These are phyloP conservation scores for Augiades crinisus DNA, from an alignment of 2,888 invertebrate genomes.

Conservation along the genomic window DNA sequence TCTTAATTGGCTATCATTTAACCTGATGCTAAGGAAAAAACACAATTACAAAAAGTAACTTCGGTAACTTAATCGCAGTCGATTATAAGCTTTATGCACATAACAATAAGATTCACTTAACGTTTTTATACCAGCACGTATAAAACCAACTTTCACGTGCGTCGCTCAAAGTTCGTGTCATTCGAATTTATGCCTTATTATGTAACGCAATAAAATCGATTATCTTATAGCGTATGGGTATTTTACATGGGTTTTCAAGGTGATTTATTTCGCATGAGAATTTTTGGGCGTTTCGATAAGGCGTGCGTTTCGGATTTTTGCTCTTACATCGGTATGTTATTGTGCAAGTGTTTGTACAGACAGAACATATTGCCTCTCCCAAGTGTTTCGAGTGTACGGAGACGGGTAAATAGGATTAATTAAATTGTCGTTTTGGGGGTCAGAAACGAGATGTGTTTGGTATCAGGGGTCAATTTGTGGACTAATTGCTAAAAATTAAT, in stretches of 20 bases:
- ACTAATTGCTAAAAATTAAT: too few relatives aligned
- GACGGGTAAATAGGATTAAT: constrained; percentile 12
- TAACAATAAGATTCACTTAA: not conserved
- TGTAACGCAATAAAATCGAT: constrained; percentile 13
- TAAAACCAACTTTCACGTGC: not conserved
- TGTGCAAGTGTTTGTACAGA: constrained; percentile 28
- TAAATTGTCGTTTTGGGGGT: constrained; percentile 8
- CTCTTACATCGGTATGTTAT: constrained; percentile 23
- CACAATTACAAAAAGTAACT: not conserved
- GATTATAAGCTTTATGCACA: not conserved
- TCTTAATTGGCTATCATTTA: constrained; percentile 32
- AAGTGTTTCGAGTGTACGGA: constrained; percentile 26
- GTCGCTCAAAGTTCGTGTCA: constrained; percentile 6
- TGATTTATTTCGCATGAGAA: constrained; percentile 31
- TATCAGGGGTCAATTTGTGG: not conserved
- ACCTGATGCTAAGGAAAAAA: constrained; percentile 11
- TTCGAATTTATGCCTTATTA: constrained; percentile 13
- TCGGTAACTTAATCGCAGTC: not conserved
- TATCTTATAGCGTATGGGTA: not conserved
- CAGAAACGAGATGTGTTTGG: not conserved
- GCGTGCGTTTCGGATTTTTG: constrained; percentile 26
- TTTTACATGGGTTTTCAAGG: constrained; percentile 13
- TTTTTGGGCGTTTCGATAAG: constrained; percentile 26
- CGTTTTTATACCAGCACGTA: not conserved
- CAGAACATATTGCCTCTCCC: constrained; percentile 23